phyloP scores from a whole-genome alignment of 2,888 invertebrate genomes.

The Rotaria magnacalcarata region DNA sequence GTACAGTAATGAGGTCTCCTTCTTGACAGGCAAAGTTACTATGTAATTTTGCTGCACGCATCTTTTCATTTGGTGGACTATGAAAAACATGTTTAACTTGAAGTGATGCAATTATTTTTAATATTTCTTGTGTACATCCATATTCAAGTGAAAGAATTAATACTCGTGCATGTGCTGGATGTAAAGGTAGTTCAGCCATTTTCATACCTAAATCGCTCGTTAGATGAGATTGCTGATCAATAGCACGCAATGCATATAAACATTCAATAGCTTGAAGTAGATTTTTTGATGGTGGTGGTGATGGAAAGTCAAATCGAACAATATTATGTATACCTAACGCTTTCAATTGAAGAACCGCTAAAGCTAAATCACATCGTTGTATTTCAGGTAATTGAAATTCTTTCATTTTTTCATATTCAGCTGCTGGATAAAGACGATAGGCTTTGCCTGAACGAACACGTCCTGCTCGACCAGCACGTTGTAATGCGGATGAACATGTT shows the following conservation, averaged over 20 bases:
- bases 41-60: constrained; percentile 62
- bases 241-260: constrained; percentile 70
- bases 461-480: constrained; percentile 86
- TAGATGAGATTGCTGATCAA: constrained; percentile 42
- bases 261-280: constrained; percentile 78
- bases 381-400: constrained; percentile 81
- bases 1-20: constrained; percentile 80
- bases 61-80: constrained; percentile 65
- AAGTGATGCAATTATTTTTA: constrained; percentile 82
- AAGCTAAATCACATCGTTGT: constrained; percentile 78
- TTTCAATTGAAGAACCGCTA: constrained; percentile 80
- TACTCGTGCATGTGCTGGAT: constrained; percentile 79
- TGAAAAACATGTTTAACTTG: constrained; percentile 86
- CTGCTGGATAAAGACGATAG: constrained; percentile 63
- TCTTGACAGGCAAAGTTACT: constrained; percentile 79
- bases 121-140: constrained; percentile 84
- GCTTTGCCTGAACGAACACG: constrained; percentile 77
- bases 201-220: constrained; percentile 57
- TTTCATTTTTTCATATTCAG: constrained; percentile 69
- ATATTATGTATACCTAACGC: constrained; percentile 89
- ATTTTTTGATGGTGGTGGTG: constrained; percentile 83
- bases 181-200: constrained; percentile 86
- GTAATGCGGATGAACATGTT: constrained; percentile 80
- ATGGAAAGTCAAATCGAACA: constrained; percentile 81
- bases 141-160: constrained; percentile 70